Evolutionary conservation across 2,888 invertebrate species (phyloP).

Genomic region (Napeogenes sylphis): DNA sequence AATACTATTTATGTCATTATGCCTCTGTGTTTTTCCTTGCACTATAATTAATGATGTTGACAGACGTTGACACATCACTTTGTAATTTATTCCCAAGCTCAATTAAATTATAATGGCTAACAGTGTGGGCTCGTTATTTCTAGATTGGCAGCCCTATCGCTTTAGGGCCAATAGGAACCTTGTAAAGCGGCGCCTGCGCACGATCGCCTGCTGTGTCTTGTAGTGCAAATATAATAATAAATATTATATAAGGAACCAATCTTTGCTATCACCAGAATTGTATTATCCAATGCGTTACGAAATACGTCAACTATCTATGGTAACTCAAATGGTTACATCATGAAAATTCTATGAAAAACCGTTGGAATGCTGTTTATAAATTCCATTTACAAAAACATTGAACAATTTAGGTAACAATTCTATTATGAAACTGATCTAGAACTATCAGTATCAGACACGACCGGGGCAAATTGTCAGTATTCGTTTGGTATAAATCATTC

Average conservation of each 20-base stretch:
- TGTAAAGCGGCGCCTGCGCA: conserved; percentile 70
- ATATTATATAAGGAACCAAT: conserved; percentile 32
- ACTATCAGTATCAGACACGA: conserved; percentile 36
- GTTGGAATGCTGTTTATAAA: background rate
- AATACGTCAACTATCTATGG: too few relatives aligned
- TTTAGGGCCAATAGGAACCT: conserved; percentile 63
- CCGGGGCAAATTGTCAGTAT: conserved; percentile 47
- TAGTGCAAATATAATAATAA: conserved; percentile 53
- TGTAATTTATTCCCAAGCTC: conserved; percentile 40
- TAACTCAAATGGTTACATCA: too few relatives aligned
- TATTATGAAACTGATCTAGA: conserved; percentile 32
- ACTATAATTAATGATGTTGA: conserved; percentile 19
- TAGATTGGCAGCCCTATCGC: conserved; percentile 71
- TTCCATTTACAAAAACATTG: conserved; percentile 16
- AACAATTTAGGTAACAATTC: conserved; percentile 43
- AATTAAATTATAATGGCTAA: conserved; percentile 67
- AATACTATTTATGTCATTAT: too few relatives aligned
- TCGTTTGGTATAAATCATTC: conserved; percentile 55
- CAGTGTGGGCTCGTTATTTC: conserved; percentile 58
- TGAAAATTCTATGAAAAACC: conserved; percentile 7
- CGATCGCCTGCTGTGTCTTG: conserved; percentile 64
- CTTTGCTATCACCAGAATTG: conserved; percentile 15
- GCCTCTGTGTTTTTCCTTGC: conserved; percentile 3
- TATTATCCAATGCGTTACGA: conserved; percentile 4
- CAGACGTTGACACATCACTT: conserved; percentile 30